Evolutionary conservation across 1,140 invertebrate species (phyloP), one percentile per base, ranked within the genome.

Genomic region (Eriosoma lanigerum): DNA sequence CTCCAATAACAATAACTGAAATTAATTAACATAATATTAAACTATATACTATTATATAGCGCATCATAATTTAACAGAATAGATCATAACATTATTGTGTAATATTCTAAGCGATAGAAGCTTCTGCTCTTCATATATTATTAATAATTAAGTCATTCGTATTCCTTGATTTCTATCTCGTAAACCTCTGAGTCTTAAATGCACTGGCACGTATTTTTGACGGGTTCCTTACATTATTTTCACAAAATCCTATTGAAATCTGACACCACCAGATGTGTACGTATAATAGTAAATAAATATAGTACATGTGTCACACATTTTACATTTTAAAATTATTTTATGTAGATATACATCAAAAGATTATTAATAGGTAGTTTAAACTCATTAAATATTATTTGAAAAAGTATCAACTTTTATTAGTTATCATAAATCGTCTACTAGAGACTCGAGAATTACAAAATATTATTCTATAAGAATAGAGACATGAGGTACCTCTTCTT

Each of bases 141-240:
- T n/a, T n/a, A n/a, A n/a, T 72, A 72, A 72, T 72, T 52, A 72
- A 72, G 68, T 72, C 24, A 29, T 78, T 78, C 46, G 62, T 62
- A 78, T 60, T 78, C 75, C 75, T 78, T 46, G 38, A 46, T 62
- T 78, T 78, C 54, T 48, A 78, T 78, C 56, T 6, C 48, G 56
- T 48, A 56, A 78, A 44, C 44, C 75, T 44, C 26, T 54, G 10
- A 29, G n/a, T 58, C 26, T 17, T 78, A 29, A 78, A 78, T 78
- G 75, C 75, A 38, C 56, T 21, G 21, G n/a, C 75, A 78, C 75
- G 75, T 78, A 78, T 38, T 60, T 29, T 38, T 24, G 21, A 58
- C n/a, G 32, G 56, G 17, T 52, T 24, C 68, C 56, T 46, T 38
- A 38, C 8, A 3, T 38, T 38, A 3, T 38, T 62, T 44, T 58